Evolutionary conservation across 2,797 vertebrate genomes (phyloP).

Genomic region (Helarctos malayanus): DNA sequence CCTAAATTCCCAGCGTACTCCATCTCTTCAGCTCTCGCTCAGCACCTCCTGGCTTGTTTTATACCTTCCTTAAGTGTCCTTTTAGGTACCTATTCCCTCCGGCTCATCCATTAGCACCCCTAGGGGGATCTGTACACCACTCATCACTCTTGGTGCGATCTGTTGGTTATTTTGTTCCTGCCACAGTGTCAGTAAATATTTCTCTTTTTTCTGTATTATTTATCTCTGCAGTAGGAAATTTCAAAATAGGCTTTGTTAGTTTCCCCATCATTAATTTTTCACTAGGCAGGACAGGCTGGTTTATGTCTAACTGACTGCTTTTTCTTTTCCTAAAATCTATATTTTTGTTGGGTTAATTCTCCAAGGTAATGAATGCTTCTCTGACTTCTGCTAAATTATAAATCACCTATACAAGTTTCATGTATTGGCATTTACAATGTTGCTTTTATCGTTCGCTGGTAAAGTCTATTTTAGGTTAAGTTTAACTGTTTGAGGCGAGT

Average conservation of each 20-base stretch:
- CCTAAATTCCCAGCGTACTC: fast-evolving
- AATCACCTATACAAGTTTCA: not conserved
- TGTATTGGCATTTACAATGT: not conserved
- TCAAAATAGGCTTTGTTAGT: not conserved
- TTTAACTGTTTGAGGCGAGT: slow-evolving; percentile 9
- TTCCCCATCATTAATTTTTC: slow-evolving; percentile 12
- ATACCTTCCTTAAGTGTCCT: not conserved
- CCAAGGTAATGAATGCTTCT: not conserved
- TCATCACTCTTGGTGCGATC: not conserved
- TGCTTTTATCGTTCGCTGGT: not conserved
- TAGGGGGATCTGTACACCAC: fast-evolving
- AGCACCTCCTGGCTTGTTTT: not conserved
- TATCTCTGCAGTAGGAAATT: not conserved
- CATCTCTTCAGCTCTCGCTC: not conserved
- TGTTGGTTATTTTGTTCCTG: not conserved
- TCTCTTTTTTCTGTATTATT: not conserved
- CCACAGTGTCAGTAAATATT: not conserved
- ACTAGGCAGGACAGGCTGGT: not conserved
- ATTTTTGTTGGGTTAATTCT: slow-evolving; percentile 48
- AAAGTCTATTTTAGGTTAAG: not conserved
- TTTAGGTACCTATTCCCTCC: fast-evolving
- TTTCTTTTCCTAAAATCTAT: slow-evolving; percentile 1
- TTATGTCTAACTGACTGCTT: not conserved
- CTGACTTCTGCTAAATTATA: not conserved
- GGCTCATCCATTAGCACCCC: not conserved